Percentiles rank a stretch among this genome's conserved stretches.
Conservation (phyloP, 2,888 invertebrate genomes). For the Brenthis hecate region DNA sequence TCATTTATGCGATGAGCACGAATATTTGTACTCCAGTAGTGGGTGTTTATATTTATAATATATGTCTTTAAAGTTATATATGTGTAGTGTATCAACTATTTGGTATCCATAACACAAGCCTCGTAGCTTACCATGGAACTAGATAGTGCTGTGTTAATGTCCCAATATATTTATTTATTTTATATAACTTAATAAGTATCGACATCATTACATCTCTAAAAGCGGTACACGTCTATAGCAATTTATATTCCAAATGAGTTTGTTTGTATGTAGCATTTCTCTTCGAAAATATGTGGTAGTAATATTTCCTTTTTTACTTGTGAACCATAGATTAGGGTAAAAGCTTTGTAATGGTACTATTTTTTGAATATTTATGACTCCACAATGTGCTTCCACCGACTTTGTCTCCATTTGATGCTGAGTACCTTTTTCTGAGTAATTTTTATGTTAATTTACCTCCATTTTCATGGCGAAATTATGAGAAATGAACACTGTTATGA, state of each 20-base stretch:
- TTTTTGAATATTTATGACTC: slow-evolving; percentile 16
- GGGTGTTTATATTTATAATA: too few relatives aligned
- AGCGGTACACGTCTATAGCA: slow-evolving; percentile 45
- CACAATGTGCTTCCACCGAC: neutral
- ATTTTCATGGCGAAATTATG: neutral
- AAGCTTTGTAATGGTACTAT: slow-evolving; percentile 49
- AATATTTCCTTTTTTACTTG: slow-evolving; percentile 48
- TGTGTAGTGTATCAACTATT: too few relatives aligned
- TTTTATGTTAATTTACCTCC: neutral
- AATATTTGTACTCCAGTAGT: too few relatives aligned
- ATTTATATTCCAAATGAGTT: slow-evolving; percentile 56
- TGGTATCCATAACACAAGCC: too few relatives aligned
- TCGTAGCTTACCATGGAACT: too few relatives aligned
- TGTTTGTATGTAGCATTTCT: slow-evolving; percentile 45
- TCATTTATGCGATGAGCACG: too few relatives aligned
- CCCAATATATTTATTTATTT: too few relatives aligned
- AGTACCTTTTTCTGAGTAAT: slow-evolving; percentile 1
- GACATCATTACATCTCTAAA: slow-evolving; percentile 34
- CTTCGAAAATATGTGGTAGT: slow-evolving; percentile 39
- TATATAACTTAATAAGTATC: slow-evolving; percentile 11
- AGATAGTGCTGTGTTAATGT: too few relatives aligned
- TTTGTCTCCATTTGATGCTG: slow-evolving; percentile 14
- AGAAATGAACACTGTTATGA: too few relatives aligned
- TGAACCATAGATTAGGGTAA: slow-evolving; percentile 51
- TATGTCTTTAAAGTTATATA: too few relatives aligned